Percentiles rank a stretch among this genome's conserved stretches.
Conservation (phyloP, 2,888 invertebrate species). For the Dyspetes luteomarginatus region DNA sequence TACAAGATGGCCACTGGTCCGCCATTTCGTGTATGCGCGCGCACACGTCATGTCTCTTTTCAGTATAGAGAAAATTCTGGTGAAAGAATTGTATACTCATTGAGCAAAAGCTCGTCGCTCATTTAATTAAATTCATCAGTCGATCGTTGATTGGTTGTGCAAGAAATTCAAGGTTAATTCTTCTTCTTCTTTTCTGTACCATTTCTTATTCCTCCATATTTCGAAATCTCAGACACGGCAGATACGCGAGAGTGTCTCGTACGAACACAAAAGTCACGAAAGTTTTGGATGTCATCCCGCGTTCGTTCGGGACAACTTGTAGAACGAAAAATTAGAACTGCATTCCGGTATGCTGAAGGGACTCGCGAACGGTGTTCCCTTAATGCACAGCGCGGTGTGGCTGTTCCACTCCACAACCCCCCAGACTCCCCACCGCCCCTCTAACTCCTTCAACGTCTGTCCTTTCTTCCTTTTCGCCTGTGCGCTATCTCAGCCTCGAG, state of each 20-base stretch:
- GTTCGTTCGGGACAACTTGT: slow-evolving; percentile 41
- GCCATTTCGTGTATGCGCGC: slow-evolving; percentile 44
- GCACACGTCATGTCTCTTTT: slow-evolving; percentile 36
- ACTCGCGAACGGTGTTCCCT: slow-evolving; percentile 65
- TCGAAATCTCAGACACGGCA: slow-evolving; percentile 45
- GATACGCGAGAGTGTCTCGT: slow-evolving; percentile 23
- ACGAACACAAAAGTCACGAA: slow-evolving; percentile 27
- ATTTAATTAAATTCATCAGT: slow-evolving; percentile 54
- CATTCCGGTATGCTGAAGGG: slow-evolving; percentile 65
- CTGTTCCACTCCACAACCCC: slow-evolving; percentile 43
- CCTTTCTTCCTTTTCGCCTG: slow-evolving; percentile 47
- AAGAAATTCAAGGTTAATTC: slow-evolving; percentile 57
- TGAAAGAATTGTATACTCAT: slow-evolving; percentile 30
- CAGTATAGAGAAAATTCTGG: slow-evolving; percentile 15
- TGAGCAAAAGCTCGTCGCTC: slow-evolving; percentile 23
- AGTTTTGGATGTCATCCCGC: slow-evolving; percentile 57
- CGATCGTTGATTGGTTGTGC: not conserved
- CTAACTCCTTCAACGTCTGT: slow-evolving; percentile 44
- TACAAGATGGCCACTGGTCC: slow-evolving; percentile 41
- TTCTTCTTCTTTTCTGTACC: not conserved
- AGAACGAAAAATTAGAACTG: slow-evolving; percentile 69
- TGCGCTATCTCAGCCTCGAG: slow-evolving; percentile 69
- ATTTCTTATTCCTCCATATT: slow-evolving; percentile 43
- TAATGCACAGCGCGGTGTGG: slow-evolving; percentile 64
- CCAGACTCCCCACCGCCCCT: slow-evolving; percentile 58